Evolutionary conservation across 1,140 invertebrate genomes (phyloP), one percentile per base, ranked within the genome.

Genomic region (Adoxophyes honmai): DNA sequence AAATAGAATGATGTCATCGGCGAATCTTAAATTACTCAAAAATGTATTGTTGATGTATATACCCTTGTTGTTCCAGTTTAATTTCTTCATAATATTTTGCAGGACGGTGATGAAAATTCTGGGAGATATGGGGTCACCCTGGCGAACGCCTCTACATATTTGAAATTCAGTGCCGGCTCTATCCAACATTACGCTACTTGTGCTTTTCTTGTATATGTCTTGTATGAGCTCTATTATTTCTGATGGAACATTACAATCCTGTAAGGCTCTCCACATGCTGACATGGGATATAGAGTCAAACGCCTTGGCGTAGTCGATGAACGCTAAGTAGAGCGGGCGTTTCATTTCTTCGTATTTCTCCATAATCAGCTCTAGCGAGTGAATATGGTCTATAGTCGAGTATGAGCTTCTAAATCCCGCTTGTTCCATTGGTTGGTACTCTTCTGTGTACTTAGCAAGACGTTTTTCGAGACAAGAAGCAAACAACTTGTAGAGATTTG

Each of bases 371-470:
- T 60, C 39, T 15, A 60, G 37, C 1, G 59, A 4, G 16, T 60
- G 54, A 34, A 60, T 44, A 21, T 60, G 37, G 16, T 58, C 52
- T 9, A 34, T 42, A 18, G 59, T 60, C 6, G 59, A 57, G 13
- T 14, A 58, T 5, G 9, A 21, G 10, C 15, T 56, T 37, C 59
- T 36, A 15, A 60, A 60, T 0, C 59, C 55, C 1, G 52, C 59
- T 48, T 60, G 59, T 11, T 60, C 59, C 48, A 10, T 8, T 5
- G 52, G 59, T 34, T 57, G 51, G 4, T 60, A n/a, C 48, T 59
- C 11, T 14, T 60, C 52, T 7, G 34, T 44, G 28, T 39, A 60
- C 14, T 60, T 14, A 5, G 37, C 37, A 5, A 38, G 37, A 13
- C 52, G 52, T n/a, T 16, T 6, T 53, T 59, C 33, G 4, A 55